Base-by-base conservation (phyloP, 1,140 invertebrate genomes). In the Zelostemma sp. region DNA sequence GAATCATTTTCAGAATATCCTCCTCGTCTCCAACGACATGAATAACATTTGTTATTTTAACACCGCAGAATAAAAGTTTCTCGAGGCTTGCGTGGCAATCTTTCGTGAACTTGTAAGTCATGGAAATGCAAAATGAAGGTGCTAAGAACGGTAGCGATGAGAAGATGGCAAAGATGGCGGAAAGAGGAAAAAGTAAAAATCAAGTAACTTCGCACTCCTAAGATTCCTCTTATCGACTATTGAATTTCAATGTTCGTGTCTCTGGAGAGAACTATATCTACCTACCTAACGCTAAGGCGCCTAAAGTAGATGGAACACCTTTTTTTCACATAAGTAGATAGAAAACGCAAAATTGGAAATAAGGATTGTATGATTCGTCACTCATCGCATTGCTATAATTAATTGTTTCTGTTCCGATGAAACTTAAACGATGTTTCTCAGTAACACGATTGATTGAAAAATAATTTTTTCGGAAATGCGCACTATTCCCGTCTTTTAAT, bases 161-260 rank as follows among this genome's bases (percentile, higher is more conserved):
- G 47, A 59, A 59, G 45, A 56, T 51, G 51, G 53, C 56, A 56
- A 61, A 11, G 21, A 58, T 48, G 60, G 49, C 21, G 46, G 45
- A 67, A 53, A 50, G 49, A 46, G 58, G 66, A 57, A 67, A 71
- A 74, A 69, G 55, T 67, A 58, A 67, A 49, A 50, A 70, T 61
- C 59, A 59, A 72, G 63, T 67, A 56, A 63, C 59, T 72, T 55
- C 40, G 46, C 61, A 58, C 53, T 67, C 45, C 58, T 54, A 59
- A 58, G 65, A 71, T 72, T 73, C 57, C 57, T 65, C 66, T 62
- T 73, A 67, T 53, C 66, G 63, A 68, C 74, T 74, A 76, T 76
- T 72, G 72, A 76, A 72, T 74, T 76, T 76, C 72, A 69, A 72
- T 73, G 72, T 68, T 69, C 55, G 49, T 50, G 47, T 73, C 67